Evolutionary conservation across 1,140 invertebrate species (phyloP), one percentile per base, ranked within the genome.

Genomic region (Drosophila lowei): DNA sequence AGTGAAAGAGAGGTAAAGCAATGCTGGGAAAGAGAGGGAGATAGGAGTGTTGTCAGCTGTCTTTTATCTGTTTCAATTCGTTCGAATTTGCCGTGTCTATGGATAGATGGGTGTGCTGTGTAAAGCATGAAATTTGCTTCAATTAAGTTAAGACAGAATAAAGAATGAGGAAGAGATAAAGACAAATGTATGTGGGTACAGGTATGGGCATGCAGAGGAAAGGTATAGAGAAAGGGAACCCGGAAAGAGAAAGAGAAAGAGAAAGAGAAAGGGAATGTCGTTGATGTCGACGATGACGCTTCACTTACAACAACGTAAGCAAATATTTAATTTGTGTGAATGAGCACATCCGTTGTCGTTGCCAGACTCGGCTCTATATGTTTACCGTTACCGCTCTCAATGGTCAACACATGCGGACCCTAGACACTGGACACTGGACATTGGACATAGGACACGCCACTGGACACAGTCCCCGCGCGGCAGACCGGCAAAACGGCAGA

Each of bases 311-410:
- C 56, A 58, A 57, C 64, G 55, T 42, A 74, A 63, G 68, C 77
- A 85, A 85, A 86, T 85, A 86, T 85, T 86, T 85, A 74, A 86
- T 80, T 85, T 85, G 68, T 81, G 81, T 71, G 73, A 86, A 81
- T 86, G 73, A 74, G 50, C 73, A 64, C 77, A 77, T 77, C 66
- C 72, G 73, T 67, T 81, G 63, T 73, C 57, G 53, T 52, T 53
- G 47, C 15, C 46, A 7, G 66, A 46, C 41, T 42, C 13, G 0
- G 2, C 8, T 13, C n/a, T 52, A 7, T 30, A 18, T 79, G 62
- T 73, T 84, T 84, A 72, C 79, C 52, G 66, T 67, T 59, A 54
- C 52, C 34, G 52, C 77, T 62, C 61, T 53, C 65, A 57, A 25
- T 57, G 58, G 60, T 50, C 44, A 48, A 58, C 60, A 52, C 44